Conservation (phyloP, 2,797 vertebrate genomes). For the Pterois miles region DNA sequence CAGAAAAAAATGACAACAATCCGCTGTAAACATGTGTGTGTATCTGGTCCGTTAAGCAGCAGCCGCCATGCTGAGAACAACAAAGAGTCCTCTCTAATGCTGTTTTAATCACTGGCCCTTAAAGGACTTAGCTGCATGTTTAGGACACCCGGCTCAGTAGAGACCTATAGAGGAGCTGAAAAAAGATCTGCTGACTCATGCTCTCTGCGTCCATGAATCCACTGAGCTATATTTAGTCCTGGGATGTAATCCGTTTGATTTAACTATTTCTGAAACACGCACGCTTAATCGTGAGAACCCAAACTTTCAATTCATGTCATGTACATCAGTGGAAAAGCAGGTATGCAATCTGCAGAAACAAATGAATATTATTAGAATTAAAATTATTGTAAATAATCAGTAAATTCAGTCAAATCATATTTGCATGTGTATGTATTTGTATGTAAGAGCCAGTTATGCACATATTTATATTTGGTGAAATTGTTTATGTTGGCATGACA, state of each 20-base stretch:
- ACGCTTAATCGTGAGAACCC: not conserved
- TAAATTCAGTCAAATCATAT: not conserved
- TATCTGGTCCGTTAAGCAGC: not conserved
- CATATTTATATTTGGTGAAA: no score
- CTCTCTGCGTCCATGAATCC: constrained; percentile 23
- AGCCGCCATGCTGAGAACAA: constrained; percentile 16
- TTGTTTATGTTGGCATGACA: no score
- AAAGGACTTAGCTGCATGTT: constrained; percentile 47
- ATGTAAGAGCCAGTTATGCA: no score
- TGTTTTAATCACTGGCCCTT: constrained; percentile 47
- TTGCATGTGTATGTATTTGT: not conserved
- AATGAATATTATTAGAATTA: not conserved
- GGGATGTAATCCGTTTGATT: constrained; percentile 30
- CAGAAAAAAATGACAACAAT: not conserved
- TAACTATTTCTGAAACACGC: constrained; percentile 10
- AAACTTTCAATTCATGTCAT: not conserved
- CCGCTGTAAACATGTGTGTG: not conserved
- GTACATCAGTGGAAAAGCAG: not conserved
- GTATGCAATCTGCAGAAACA: not conserved
- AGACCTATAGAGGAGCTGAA: constrained; percentile 35
- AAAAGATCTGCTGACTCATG: constrained; percentile 70
- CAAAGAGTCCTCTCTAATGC: constrained; percentile 26
- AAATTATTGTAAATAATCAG: not conserved
- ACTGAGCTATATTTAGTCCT: constrained; percentile 54
- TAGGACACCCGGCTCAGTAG: constrained; percentile 35